Evolutionary conservation across 2,113 vertebrate species (phyloP).

Genomic region (Thryonomys swinderianus): DNA sequence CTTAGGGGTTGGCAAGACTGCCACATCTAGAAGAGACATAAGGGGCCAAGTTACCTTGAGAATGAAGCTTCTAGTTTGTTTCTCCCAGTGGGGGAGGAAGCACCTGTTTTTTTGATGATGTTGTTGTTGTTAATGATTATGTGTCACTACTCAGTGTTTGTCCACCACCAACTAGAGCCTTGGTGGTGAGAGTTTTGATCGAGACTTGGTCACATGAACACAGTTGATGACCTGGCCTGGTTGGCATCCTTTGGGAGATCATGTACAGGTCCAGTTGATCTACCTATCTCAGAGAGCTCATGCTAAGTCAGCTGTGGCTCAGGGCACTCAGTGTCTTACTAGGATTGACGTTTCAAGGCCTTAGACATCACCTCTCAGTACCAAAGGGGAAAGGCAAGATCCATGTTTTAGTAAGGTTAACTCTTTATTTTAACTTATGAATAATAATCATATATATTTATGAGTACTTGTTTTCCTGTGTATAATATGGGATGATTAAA

Average conservation of each 20-base stretch:
- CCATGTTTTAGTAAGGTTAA: not conserved
- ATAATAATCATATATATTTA: not conserved
- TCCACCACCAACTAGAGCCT: not conserved
- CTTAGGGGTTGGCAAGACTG: not conserved
- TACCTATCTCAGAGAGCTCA: not conserved
- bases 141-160: not conserved
- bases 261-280: not conserved
- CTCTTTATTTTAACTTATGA: not conserved
- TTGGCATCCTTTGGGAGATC: not conserved
- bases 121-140: not conserved
- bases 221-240: not conserved
- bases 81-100: not conserved
- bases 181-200: not conserved
- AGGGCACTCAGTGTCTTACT: not conserved
- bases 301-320: not conserved
- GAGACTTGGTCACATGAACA: not conserved
- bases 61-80: not conserved
- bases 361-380: not conserved
- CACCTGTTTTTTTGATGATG: not conserved
- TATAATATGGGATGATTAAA: not conserved
- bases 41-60: not conserved
- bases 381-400: not conserved
- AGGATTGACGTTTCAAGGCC: not conserved
- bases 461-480: not conserved
- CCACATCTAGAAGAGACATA: not conserved